Percentiles rank a stretch among this genome's conserved stretches.
phyloP scores from a whole-genome alignment of 2,888 invertebrate genomes.

The Ceriagrion tenellum region DNA sequence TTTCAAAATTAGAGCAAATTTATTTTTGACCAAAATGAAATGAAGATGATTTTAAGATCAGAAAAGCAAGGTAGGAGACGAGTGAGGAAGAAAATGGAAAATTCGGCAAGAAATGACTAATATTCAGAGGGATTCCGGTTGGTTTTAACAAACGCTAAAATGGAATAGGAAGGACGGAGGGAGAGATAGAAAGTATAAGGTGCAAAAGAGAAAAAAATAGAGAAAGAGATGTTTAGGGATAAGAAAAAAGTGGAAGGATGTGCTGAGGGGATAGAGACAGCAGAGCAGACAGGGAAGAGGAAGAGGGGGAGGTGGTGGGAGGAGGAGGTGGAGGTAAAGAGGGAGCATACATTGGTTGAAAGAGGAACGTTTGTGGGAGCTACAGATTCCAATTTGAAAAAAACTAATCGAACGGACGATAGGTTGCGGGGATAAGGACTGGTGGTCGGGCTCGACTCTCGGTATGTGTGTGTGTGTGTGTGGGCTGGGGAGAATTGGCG shows the following conservation, averaged over 20 bases:
- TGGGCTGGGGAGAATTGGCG: neutral
- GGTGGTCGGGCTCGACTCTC: neutral
- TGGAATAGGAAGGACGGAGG: neutral
- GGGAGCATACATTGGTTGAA: conserved; percentile 40
- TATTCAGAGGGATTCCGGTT: neutral
- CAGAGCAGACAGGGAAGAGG: neutral
- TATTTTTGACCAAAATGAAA: too few relatives aligned
- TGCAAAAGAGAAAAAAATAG: neutral
- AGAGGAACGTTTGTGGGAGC: conserved; percentile 35
- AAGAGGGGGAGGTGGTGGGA: neutral
- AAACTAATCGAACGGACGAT: conserved; percentile 62
- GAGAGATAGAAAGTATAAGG: neutral
- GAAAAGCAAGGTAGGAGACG: neutral
- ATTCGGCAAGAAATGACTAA: neutral
- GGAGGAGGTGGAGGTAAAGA: neutral
- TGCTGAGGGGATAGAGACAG: neutral
- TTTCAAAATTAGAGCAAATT: too few relatives aligned
- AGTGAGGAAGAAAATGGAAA: neutral
- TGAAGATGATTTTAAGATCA: too few relatives aligned
- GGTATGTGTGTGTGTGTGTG: neutral
- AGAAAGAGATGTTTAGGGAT: too few relatives aligned
- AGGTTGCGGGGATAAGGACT: neutral
- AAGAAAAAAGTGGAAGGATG: neutral
- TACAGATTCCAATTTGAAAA: conserved; percentile 66
- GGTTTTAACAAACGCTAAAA: neutral